A percentile compares a stretch with the other conserved stretches of the same genome.
Conservation (phyloP, 2,113 vertebrate genomes). For the Macrotis lagotis region DNA sequence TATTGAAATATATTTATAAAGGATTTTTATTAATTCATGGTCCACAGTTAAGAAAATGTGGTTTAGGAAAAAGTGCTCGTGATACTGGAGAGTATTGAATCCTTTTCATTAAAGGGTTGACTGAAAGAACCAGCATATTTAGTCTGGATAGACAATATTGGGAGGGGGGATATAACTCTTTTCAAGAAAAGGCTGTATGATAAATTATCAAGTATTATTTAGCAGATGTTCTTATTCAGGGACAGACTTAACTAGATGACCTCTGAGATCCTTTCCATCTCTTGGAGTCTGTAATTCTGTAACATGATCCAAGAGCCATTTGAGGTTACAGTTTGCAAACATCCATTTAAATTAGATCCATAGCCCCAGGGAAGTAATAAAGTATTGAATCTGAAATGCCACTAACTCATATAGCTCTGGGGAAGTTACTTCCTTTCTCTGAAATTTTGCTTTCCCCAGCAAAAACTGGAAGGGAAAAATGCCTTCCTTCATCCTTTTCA, state of each 20-base stretch:
- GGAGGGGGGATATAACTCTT: neutral
- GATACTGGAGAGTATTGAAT: neutral
- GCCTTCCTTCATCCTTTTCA: neutral
- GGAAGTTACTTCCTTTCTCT: neutral
- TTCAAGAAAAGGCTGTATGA: neutral
- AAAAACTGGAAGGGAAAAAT: neutral
- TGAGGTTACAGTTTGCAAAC: neutral
- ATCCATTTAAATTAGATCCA: neutral
- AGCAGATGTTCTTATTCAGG: neutral
- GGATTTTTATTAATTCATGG: neutral
- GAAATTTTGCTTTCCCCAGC: neutral
- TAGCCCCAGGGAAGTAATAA: neutral
- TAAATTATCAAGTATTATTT: neutral
- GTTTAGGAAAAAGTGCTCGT: neutral
- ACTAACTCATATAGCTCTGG: neutral
- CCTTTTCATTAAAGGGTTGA: neutral
- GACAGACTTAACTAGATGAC: neutral
- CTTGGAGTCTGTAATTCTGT: neutral
- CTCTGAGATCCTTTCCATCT: neutral
- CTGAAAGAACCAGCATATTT: neutral
- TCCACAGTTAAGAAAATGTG: neutral
- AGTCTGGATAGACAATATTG: neutral
- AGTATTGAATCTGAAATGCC: neutral
- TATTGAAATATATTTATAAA: neutral
- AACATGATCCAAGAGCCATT: neutral